Evolutionary conservation across 2,888 invertebrate genomes (phyloP).

Genomic region (Synergus itoensis): DNA sequence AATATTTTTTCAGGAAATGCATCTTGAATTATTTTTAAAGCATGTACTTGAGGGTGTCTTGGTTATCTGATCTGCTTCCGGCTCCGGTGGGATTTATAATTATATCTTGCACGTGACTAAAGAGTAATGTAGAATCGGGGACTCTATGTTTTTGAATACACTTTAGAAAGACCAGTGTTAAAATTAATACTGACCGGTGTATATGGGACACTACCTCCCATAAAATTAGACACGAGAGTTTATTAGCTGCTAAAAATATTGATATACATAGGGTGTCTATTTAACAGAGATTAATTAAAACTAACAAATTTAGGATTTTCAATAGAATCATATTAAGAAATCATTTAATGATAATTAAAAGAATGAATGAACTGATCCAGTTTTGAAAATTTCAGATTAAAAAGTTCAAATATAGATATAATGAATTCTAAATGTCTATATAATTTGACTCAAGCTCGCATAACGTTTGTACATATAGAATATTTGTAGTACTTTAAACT

Average conservation of each 20-base stretch:
- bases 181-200: slow-evolving; percentile 29
- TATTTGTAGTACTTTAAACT: not conserved
- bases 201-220: slow-evolving; percentile 25
- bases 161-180: slow-evolving; percentile 25
- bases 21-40: slow-evolving; percentile 4
- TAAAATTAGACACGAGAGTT: slow-evolving; percentile 1
- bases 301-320: not conserved
- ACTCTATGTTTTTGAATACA: slow-evolving; percentile 19
- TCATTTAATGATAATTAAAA: not conserved
- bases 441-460: not conserved
- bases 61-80: slow-evolving; percentile 31
- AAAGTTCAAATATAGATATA: too few relatives aligned
- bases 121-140: slow-evolving; percentile 1
- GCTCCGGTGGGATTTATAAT: slow-evolving; percentile 34
- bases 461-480: not conserved
- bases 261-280: not conserved
- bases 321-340: too few relatives aligned
- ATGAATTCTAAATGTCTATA: too few relatives aligned
- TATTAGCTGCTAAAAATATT: slow-evolving; percentile 6
- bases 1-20: not conserved
- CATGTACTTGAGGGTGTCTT: slow-evolving; percentile 12
- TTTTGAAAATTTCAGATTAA: too few relatives aligned
- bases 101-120: slow-evolving; percentile 39
- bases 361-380: too few relatives aligned
- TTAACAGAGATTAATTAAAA: not conserved